Percentiles rank a stretch among this genome's conserved stretches.
Conservation (phyloP, 2,113 vertebrate species). For the Cheilinus undulatus region DNA sequence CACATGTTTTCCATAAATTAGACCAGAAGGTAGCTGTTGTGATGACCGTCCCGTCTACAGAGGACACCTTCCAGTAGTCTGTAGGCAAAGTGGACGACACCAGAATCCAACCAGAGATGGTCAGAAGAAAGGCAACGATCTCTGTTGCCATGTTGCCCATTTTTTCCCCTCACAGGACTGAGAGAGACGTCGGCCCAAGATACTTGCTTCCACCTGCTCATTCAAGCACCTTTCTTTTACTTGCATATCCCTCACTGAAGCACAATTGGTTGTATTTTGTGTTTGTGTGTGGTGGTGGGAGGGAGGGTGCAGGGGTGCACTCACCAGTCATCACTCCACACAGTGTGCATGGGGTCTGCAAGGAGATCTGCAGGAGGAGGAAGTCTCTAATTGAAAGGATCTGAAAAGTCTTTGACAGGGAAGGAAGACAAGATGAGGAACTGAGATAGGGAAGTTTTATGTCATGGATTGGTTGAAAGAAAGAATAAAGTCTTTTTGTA, state of each 20-base stretch:
- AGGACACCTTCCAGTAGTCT: slow-evolving; percentile 97
- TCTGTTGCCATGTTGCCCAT: slow-evolving; percentile 85
- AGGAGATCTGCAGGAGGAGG: slow-evolving; percentile 68
- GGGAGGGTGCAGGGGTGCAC: slow-evolving; percentile 7
- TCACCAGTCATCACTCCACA: slow-evolving; percentile 72
- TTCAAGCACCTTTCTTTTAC: slow-evolving; percentile 50
- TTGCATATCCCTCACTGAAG: slow-evolving; percentile 41
- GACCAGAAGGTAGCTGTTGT: slow-evolving; percentile 96
- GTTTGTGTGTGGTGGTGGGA: slow-evolving; percentile 24
- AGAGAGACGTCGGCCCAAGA: slow-evolving; percentile 20
- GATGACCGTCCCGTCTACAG: slow-evolving; percentile 95
- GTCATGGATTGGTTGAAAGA: not conserved
- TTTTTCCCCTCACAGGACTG: slow-evolving; percentile 29
- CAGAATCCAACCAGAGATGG: slow-evolving; percentile 91
- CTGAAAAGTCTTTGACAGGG: slow-evolving; percentile 61
- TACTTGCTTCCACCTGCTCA: slow-evolving; percentile 47
- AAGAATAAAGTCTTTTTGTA: not conserved
- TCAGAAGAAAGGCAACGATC: slow-evolving; percentile 89
- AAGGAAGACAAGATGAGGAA: slow-evolving; percentile 32
- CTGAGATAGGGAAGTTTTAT: slow-evolving; percentile 33
- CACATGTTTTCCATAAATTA: slow-evolving; percentile 96
- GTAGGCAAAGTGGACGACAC: slow-evolving; percentile 91
- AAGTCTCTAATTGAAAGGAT: slow-evolving; percentile 77
- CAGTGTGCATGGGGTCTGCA: slow-evolving; percentile 59
- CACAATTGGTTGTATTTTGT: slow-evolving; percentile 42